These are phyloP conservation scores for Lysandra bellargus DNA, from an alignment of 2,888 invertebrate species.

Conservation along the genomic window DNA sequence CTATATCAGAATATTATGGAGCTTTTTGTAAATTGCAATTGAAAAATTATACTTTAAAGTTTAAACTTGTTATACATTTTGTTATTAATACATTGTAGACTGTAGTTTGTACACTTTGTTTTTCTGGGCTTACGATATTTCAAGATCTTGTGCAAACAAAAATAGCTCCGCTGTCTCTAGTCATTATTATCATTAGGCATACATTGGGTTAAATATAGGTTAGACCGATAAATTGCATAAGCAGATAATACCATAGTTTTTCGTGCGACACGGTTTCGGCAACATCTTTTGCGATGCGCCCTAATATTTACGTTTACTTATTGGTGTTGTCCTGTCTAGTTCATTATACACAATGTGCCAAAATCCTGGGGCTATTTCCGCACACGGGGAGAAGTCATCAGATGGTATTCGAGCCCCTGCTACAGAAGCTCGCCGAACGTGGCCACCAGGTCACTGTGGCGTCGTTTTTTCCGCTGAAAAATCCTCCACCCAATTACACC, in stretches of 20 bases:
- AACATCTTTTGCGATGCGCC: conserved; percentile 28
- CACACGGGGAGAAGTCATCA: conserved; percentile 77
- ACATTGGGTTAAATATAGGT: conserved; percentile 6
- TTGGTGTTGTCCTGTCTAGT: not conserved
- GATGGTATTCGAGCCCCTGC: conserved; percentile 65
- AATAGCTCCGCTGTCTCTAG: not conserved
- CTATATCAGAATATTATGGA: too few species aligned
- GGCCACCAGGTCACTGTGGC: conserved; percentile 76
- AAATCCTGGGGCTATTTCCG: conserved; percentile 67
- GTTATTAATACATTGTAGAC: not conserved
- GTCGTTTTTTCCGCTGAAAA: conserved; percentile 64
- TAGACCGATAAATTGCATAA: not conserved
- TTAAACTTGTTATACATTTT: too few species aligned
- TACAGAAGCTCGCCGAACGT: conserved; percentile 62
- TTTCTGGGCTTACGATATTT: not conserved
- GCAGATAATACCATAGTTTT: conserved; percentile 4
- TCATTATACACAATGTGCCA: conserved; percentile 45
- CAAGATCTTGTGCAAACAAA: not conserved
- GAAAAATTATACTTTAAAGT: too few species aligned
- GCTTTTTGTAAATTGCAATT: too few species aligned
- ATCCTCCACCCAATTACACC: conserved; percentile 49
- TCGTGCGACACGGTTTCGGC: not conserved
- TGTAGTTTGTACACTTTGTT: not conserved
- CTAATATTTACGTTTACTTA: not conserved
- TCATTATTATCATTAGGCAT: not conserved